Evolutionary conservation across 2,797 vertebrate species (phyloP).

Genomic region (Hypotaenidia philippensis): DNA sequence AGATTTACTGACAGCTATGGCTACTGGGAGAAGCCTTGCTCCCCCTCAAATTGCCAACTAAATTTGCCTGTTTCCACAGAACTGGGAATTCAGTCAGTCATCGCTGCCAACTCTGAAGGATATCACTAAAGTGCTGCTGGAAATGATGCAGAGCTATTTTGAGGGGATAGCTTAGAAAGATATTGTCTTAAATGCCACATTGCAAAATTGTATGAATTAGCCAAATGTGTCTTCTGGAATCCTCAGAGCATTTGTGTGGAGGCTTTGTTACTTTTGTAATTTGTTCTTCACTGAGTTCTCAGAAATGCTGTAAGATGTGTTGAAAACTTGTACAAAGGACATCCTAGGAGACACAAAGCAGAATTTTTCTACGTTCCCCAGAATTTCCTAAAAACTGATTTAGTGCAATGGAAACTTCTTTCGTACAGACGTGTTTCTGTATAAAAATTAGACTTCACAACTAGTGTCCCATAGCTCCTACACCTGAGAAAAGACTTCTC

Average conservation of each 20-base stretch:
- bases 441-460: neutral
- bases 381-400: neutral
- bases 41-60: neutral
- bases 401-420: neutral
- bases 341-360: neutral
- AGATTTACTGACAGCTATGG: neutral
- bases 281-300: neutral
- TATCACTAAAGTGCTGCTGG: neutral
- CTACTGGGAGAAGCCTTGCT: neutral
- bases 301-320: neutral
- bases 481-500: neutral
- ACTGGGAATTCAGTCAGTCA: neutral
- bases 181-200: neutral
- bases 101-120: neutral
- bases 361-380: neutral
- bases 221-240: slow-evolving; percentile 9
- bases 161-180: neutral
- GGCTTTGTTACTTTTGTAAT: slow-evolving; percentile 6
- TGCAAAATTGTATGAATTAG: slow-evolving; percentile 2
- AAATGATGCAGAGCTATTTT: slow-evolving; percentile 34
- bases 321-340: neutral
- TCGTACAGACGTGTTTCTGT: neutral
- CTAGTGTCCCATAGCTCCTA: neutral
- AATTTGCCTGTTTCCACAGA: neutral
- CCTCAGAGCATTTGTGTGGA: neutral